phyloP scores from a whole-genome alignment of 1,140 invertebrate genomes.

The Drosophila watanabei region DNA sequence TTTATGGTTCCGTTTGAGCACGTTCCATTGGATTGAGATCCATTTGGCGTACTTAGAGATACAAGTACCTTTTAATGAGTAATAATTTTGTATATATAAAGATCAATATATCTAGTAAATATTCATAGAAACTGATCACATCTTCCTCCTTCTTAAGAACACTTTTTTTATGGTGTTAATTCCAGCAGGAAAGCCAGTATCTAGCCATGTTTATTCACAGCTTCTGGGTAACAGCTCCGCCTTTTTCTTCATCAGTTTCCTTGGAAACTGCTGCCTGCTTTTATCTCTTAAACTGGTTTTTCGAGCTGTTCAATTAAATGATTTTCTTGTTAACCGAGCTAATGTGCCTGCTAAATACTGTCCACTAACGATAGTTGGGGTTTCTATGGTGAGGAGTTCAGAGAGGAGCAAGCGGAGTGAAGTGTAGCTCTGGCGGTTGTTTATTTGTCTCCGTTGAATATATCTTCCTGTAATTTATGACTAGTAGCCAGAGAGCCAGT shows the following conservation, averaged over 20 bases:
- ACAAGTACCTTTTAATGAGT: conserved; percentile 12
- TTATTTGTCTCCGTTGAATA: conserved; percentile 55
- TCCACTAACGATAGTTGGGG: conserved; percentile 2
- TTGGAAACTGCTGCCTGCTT: background rate
- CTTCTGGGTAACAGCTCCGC: conserved; percentile 27
- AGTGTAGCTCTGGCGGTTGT: conserved; percentile 13
- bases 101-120: background rate
- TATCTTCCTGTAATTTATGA: conserved; percentile 79
- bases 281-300: conserved; percentile 36
- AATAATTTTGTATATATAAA: background rate
- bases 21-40: conserved; percentile 8
- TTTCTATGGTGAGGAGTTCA: background rate
- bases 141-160: background rate
- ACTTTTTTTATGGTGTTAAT: conserved; percentile 3
- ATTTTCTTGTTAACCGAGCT: conserved; percentile 44
- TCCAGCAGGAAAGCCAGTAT: background rate
- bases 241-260: conserved; percentile 2
- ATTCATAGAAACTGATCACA: background rate
- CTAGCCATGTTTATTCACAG: conserved; percentile 29
- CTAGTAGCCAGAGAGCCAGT: conserved; percentile 42
- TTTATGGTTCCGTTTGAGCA: conserved; percentile 27
- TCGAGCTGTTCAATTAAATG: conserved; percentile 54
- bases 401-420: background rate
- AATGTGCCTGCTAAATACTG: conserved; percentile 70
- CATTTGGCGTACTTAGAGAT: conserved; percentile 19